phyloP scores from a whole-genome alignment of 2,797 vertebrate genomes.

The Epinephelus malabaricus region DNA sequence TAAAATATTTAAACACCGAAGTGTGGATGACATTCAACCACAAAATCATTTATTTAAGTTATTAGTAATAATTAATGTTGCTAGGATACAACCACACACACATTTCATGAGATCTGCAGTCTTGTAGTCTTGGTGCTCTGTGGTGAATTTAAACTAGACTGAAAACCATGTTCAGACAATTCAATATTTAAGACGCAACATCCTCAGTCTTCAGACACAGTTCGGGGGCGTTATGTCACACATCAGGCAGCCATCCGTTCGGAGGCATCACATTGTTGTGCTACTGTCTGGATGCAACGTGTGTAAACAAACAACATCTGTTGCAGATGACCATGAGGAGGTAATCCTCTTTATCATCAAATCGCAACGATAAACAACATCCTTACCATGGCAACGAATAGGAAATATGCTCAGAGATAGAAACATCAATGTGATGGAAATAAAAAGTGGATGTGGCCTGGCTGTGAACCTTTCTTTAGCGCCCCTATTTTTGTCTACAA shows the following conservation, averaged over 20 bases:
- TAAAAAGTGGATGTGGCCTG: background rate
- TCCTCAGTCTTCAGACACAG: background rate
- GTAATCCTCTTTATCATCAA: constrained; percentile 57
- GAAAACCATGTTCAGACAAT: constrained; percentile 3
- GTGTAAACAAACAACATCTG: constrained; percentile 54
- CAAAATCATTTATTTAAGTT: background rate
- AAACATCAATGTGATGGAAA: background rate
- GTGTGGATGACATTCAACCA: background rate
- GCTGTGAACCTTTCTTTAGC: background rate
- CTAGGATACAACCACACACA: constrained; percentile 12
- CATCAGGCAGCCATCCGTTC: background rate
- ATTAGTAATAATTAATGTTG: constrained; percentile 15
- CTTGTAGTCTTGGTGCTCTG: background rate
- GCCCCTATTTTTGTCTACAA: no score
- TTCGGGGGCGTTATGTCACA: background rate
- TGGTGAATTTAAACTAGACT: background rate
- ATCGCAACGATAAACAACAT: constrained; percentile 25
- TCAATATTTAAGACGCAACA: background rate
- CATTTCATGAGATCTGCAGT: constrained; percentile 5
- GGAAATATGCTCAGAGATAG: background rate
- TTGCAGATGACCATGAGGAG: constrained; percentile 3
- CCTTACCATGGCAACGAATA: constrained; percentile 10
- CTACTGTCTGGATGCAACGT: background rate
- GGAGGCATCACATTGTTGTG: background rate
- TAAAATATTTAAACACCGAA: constrained; percentile 31